These are phyloP conservation scores for Ophion ventricosus DNA, from an alignment of 2,888 invertebrate species.

Conservation along the genomic window DNA sequence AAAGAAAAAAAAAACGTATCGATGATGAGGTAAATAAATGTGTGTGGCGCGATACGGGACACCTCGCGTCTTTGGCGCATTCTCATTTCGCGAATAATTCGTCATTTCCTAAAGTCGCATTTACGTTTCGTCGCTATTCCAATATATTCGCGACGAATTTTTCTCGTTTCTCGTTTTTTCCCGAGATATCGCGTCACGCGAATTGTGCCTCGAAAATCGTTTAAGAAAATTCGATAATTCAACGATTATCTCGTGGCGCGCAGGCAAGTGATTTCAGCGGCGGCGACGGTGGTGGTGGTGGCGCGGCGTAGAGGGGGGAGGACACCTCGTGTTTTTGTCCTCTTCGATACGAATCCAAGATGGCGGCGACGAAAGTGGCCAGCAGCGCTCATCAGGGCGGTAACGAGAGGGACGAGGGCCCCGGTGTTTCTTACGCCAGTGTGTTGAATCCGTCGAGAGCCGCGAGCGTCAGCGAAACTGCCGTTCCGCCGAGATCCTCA, in stretches of 20 bases:
- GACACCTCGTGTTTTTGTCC: conserved; percentile 78
- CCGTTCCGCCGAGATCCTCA: conserved; percentile 88
- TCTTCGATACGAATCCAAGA: conserved; percentile 76
- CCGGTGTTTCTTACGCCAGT: conserved; percentile 83
- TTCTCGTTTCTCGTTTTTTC: not conserved
- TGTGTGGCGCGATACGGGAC: not conserved
- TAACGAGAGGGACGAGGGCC: conserved; percentile 74
- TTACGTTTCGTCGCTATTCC: not conserved
- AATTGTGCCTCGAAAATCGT: conserved; percentile 9
- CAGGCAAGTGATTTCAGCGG: not conserved
- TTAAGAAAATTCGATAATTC: conserved; percentile 35
- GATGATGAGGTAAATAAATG: conserved; percentile 8
- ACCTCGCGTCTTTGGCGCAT: conserved; percentile 18
- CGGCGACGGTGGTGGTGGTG: conserved; percentile 9
- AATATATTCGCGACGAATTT: not conserved
- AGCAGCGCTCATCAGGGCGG: conserved; percentile 79
- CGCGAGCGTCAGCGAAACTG: conserved; percentile 84
- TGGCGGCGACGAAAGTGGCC: conserved; percentile 84
- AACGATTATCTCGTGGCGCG: conserved; percentile 40
- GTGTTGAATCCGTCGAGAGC: conserved; percentile 85
- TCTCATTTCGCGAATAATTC: conserved; percentile 2
- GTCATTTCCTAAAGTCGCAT: not conserved
- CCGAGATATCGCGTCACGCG: not conserved
- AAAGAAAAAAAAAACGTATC: not conserved
- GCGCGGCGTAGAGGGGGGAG: conserved; percentile 52